Base-by-base conservation (phyloP, 2,888 invertebrate genomes). In the Ectemnius continuus region DNA sequence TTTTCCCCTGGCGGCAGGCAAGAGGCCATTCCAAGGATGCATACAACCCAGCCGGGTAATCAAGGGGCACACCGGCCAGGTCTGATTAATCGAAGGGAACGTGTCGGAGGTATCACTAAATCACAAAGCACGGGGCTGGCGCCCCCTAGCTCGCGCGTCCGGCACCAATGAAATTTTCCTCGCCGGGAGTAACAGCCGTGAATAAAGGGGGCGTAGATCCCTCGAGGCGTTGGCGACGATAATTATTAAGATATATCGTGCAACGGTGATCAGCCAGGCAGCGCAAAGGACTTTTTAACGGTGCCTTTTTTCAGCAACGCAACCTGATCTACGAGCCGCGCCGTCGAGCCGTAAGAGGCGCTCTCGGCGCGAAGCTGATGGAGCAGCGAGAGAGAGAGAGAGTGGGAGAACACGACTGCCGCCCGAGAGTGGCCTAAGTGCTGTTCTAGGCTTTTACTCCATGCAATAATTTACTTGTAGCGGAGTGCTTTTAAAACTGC, bases 21-120 rank as follows among this genome's bases (percentile, higher is more conserved):
- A 13, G n/a, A 20, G 18, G 26, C 18, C 28, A 26, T n/a, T 26
- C 13, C 8, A 16, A 13, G 13, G 52, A 45, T 13, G 16, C 57
- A 59, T 63, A 52, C 23, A 60, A 2, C 36, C 45, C 48, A 46
- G 52, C 20, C 47, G 45, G 57, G 66, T 74, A 79, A 77, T 79
- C 79, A 72, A 72, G 75, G 65, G 52, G 58, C 72, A 73, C 62
- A 73, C 62, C 78, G 52, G 36, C 75, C 70, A 69, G 64, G 59
- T 66, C 73, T 79, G 78, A 78, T 78, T 83, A 85, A 85, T 80
- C 78, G 73, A 83, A 82, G 78, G 73, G 75, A 77, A 75, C 66
- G 70, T 80, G 76, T 79, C 76, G 77, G 72, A 76, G 70, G 76
- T 78, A 67, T 67, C 66, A 57, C 63, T 67, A 76, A 79, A 79